Evolutionary conservation across 2,888 invertebrate genomes (phyloP).

Genomic region (Pachycephus smyrnensis): DNA sequence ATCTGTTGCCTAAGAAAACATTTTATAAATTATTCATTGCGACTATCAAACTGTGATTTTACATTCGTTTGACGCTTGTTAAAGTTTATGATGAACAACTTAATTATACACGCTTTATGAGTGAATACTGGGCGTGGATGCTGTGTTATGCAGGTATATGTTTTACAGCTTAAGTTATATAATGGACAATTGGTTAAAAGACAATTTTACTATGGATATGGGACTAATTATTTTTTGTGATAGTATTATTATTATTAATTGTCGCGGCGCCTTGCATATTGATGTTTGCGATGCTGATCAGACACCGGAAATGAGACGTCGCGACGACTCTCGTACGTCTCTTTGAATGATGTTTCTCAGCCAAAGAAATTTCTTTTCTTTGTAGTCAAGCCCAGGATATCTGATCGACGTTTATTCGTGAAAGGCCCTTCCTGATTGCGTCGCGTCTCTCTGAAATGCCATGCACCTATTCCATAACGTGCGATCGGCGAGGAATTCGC

Average conservation of each 20-base stretch:
- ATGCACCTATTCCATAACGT: constrained; percentile 22
- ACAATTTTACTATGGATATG: too few species aligned
- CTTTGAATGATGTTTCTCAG: not conserved
- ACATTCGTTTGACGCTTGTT: too few species aligned
- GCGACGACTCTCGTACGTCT: not conserved
- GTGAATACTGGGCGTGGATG: too few species aligned
- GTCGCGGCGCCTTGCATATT: not conserved
- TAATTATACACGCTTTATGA: too few species aligned
- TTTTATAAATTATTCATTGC: too few species aligned
- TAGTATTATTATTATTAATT: not conserved
- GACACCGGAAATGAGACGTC: not conserved
- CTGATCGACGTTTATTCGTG: constrained; percentile 38
- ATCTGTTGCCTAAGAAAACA: too few species aligned
- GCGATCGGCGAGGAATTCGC: not conserved
- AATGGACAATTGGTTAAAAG: too few species aligned
- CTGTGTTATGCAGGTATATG: too few species aligned
- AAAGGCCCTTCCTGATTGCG: constrained; percentile 35
- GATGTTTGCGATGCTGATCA: not conserved
- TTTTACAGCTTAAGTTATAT: too few species aligned
- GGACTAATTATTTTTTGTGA: not conserved
- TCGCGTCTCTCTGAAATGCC: constrained; percentile 40
- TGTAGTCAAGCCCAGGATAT: not conserved
- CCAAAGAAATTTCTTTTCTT: not conserved
- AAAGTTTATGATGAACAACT: too few species aligned
- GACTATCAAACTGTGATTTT: too few species aligned